Base-by-base conservation (phyloP, 2,888 invertebrate species). In the Masnerella sp. region DNA sequence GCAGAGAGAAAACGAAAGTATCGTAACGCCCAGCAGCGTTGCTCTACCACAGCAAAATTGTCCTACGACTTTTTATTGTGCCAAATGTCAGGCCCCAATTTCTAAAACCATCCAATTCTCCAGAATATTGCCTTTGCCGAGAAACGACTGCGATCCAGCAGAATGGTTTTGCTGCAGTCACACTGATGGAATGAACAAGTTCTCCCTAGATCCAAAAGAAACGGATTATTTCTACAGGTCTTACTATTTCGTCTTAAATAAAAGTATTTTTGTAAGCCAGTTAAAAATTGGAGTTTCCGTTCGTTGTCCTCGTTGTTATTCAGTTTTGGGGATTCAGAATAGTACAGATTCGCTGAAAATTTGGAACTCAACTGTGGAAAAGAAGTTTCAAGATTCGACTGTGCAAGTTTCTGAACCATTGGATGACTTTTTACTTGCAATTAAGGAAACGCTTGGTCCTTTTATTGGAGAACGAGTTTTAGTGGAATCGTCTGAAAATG, bases 111-210 rank as follows among this genome's bases (percentile, higher is more conserved):
- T 83, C 17, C 67, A 59, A 42, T 81, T 86, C 36, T 67, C 78
- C 51, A 81, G 84, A 74, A 71, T 86, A 18, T 67, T 87, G 28
- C 85, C 87, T 18, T 43, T 85, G 18, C 87, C 87, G 2, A 80
- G 82, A 56, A 67, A 56, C 18, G 82, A 85, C 18, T 87, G 81
- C 42, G 85, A 87, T 69, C 81, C 82, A 8, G 76, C 76, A n/a
- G 86, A 87, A 61, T 87, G 86, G 86, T 87, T 86, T 67, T 87
- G 87, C 51, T 85, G 85, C 51, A 82, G 77, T 8, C 83, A 86
- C 42, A 77, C 40, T 25, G 30, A 32, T 4, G 11, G 11, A 4
- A 14, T 40, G 2, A 28, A 34, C 8, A 34, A 54, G 1, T 59
- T 56, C 2, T 49, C 56, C 7, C 61, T 86, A 15, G 62, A 74